Evolutionary conservation across 2,888 invertebrate species (phyloP), one percentile per base, ranked within the genome.

Genomic region (Aromia moschata): DNA sequence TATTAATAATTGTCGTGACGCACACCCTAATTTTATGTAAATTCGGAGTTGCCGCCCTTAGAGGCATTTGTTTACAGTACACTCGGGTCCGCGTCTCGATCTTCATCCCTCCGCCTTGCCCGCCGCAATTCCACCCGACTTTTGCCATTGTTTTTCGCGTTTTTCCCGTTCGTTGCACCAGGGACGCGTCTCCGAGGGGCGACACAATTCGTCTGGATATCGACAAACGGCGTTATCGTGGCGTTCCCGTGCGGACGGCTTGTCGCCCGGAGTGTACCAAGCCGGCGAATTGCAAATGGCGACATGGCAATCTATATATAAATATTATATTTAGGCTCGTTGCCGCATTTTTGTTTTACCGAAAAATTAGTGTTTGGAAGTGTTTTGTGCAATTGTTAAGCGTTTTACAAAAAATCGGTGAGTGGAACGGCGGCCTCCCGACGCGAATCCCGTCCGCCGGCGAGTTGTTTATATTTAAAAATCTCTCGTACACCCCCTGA

Each of bases 241-340:
- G 63, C 18, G 56, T 65, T 45, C 47, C 46, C 46, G 40, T 57
- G 40, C 44, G 62, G 64, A n/a, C n/a, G 62, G 65, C 67, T 71
- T 69, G 59, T 67, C 37, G 30, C 46, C 20, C 46, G 56, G 74
- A 75, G 61, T 76, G 77, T 77, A 77, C 76, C 74, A 75, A 70
- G 75, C 76, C 75, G 73, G 73, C 65, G 68, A 74, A 78, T 78
- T 78, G 78, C 79, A 79, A 80, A 80, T 80, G 79, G 80, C 79
- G 77, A 71, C 71, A 66, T 66, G 63, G 58, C 61, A 70, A 70
- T 76, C 77, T 79, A 79, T 76, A 79, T 79, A 79, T 80, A 79
- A 79, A 79, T 78, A 79, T 79, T 77, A 75, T 77, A 77, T 77
- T 77, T 77, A 74, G 76, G 75, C 70, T 70, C 72, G 65, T 70